These are phyloP conservation scores for Anoplopoma fimbria DNA, from an alignment of 2,113 vertebrate species.

Conservation along the genomic window DNA sequence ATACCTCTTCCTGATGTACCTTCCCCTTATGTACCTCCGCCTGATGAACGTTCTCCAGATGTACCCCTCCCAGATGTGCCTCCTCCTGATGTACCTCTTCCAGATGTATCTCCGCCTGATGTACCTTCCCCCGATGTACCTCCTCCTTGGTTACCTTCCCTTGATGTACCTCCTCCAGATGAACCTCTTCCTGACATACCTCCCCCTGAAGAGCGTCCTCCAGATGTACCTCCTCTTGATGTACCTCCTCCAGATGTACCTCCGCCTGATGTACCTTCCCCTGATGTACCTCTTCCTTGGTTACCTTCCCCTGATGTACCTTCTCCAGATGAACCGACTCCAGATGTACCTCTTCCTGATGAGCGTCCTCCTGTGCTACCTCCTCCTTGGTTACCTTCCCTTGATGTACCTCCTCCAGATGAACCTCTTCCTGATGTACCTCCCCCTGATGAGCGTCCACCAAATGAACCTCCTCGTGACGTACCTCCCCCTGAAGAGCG, in stretches of 20 bases:
- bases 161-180: conserved; percentile 4
- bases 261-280: neutral
- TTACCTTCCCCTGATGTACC: neutral
- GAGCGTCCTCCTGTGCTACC: neutral
- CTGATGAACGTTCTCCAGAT: conserved; percentile 1
- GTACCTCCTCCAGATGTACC: neutral
- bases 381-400: neutral
- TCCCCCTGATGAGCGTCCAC: neutral
- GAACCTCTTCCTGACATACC: neutral
- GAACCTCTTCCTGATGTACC: neutral
- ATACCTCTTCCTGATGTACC: conserved; percentile 4
- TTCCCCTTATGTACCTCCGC: neutral
- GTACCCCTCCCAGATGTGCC: neutral
- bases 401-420: neutral
- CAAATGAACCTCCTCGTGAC: neutral
- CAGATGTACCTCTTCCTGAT: neutral
- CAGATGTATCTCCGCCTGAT: conserved; percentile 4
- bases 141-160: neutral
- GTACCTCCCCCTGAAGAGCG: neutral
- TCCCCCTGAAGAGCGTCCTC: neutral
- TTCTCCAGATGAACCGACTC: neutral
- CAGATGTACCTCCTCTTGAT: neutral
- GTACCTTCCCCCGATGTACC: conserved; percentile 2
- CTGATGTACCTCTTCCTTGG: neutral
- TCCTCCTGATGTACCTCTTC: neutral